A percentile compares a stretch with the other conserved stretches of the same genome.
Evolutionary conservation across 2,888 invertebrate species (phyloP).

Genomic region (Lochmaea capreae): DNA sequence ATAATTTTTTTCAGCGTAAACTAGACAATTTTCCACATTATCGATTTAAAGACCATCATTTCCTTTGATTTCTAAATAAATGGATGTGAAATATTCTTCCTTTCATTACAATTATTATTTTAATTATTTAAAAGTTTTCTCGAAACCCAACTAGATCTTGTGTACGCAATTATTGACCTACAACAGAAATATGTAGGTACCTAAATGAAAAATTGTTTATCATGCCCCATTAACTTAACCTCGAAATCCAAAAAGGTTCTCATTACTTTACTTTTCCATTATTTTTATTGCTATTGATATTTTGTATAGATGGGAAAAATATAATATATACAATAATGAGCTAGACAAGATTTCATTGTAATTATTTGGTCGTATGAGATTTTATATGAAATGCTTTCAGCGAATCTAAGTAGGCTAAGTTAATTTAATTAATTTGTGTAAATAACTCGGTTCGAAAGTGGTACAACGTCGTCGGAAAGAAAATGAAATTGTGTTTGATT

Average conservation of each 20-base stretch:
- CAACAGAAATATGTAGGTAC: conserved; percentile 8
- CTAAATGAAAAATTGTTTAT: conserved; percentile 22
- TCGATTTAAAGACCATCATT: too few relatives aligned
- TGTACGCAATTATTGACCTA: neutral
- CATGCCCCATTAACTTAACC: conserved; percentile 31
- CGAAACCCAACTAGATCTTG: too few relatives aligned
- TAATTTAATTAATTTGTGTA: conserved; percentile 2
- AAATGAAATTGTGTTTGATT: conserved; percentile 1
- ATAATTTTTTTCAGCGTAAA: too few relatives aligned
- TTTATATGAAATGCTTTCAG: neutral
- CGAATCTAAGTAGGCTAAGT: neutral
- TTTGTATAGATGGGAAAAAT: conserved; percentile 1
- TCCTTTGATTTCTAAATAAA: too few relatives aligned
- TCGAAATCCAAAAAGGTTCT: conserved; percentile 27
- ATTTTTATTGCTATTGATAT: neutral
- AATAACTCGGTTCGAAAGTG: neutral
- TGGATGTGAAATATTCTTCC: too few relatives aligned
- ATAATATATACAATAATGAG: neutral
- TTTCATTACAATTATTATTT: too few relatives aligned
- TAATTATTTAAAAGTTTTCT: too few relatives aligned
- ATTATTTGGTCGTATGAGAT: neutral
- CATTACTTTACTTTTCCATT: neutral
- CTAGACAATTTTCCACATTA: too few relatives aligned
- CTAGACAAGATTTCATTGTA: neutral
- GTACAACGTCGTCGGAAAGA: neutral